phyloP scores from a whole-genome alignment of 2,113 vertebrate species.

The Kryptolebias marmoratus region DNA sequence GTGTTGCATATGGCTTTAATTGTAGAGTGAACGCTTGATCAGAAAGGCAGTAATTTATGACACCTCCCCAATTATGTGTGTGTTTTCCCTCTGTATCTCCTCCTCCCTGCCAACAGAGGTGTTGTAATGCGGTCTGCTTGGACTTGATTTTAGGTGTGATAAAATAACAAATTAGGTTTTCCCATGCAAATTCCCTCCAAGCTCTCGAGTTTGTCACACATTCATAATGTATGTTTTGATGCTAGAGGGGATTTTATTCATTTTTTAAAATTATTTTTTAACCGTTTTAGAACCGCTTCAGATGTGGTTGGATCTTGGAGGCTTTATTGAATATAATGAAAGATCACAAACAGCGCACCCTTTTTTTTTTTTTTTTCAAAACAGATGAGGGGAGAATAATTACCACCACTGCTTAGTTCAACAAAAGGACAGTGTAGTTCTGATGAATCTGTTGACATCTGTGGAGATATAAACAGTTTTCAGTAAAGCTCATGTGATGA shows the following conservation, averaged over 20 bases:
- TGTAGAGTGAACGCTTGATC: too few species aligned
- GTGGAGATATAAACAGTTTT: constrained; percentile 11
- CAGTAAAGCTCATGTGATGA: constrained; percentile 2
- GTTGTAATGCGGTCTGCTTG: too few species aligned
- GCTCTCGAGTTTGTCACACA: neutral
- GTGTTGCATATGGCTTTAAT: too few species aligned
- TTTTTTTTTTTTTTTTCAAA: too few species aligned
- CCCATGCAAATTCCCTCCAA: too few species aligned
- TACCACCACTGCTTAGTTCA: neutral
- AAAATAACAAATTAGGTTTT: too few species aligned
- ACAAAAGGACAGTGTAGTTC: neutral
- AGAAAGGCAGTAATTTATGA: too few species aligned
- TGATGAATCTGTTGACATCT: neutral
- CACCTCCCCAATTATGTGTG: too few species aligned
- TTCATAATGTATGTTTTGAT: neutral
- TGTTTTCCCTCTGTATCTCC: too few species aligned
- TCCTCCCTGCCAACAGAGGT: too few species aligned
- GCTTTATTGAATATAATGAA: neutral
- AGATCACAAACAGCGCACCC: neutral
- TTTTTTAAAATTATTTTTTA: too few species aligned
- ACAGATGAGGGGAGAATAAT: neutral
- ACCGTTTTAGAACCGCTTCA: neutral
- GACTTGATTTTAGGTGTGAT: too few species aligned
- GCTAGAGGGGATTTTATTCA: neutral
- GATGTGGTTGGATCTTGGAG: neutral